Evolutionary conservation across 2,888 invertebrate species (phyloP), one percentile per base, ranked within the genome.

Genomic region (Tridacna gigas): DNA sequence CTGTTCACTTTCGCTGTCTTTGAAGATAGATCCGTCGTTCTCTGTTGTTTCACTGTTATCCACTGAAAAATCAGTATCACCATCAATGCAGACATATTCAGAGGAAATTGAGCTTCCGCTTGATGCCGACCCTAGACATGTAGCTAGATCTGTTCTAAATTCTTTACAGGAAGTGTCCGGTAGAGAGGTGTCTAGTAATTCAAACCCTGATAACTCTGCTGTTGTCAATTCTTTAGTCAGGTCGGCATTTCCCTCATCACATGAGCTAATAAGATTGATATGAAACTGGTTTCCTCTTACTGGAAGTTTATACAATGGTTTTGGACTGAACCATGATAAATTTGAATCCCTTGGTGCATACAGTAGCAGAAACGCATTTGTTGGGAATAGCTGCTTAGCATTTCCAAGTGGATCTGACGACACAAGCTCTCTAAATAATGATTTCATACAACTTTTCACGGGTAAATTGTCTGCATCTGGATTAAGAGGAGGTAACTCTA

Each of bases 201-300:
- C 90, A 81, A 91, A 90, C n/a, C 92, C 92, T 12, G 91, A 91
- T 63, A 91, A 88, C 25, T 91, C 91, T 26, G 90, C 81, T 15
- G 86, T 85, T 7, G 83, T 63, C 37, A 85, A 87, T 47, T 87
- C 88, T 37, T 81, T 82, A 11, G 89, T 88, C 66, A 91, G 65
- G 74, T 91, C 88, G 45, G 90, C 89, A 26, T 71, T 81, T 28
- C 81, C 80, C 9, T 60, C 65, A 25, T 77, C 80, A 66, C 66
- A 85, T 7, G 81, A 77, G 63, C 84, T 83, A 26, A 65, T 63
- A 48, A 91, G 74, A 75, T 89, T 87, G 48, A 91, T 88, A 12
- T 80, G 81, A 79, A 90, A 88, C 12, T 89, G 86, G 71, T 76
- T 73, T 12, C 92, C 91, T 25, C 91, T 81, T 18, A 71, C 51